phyloP scores from a whole-genome alignment of 2,888 invertebrate species.

The Leptarthrus brevirostris region DNA sequence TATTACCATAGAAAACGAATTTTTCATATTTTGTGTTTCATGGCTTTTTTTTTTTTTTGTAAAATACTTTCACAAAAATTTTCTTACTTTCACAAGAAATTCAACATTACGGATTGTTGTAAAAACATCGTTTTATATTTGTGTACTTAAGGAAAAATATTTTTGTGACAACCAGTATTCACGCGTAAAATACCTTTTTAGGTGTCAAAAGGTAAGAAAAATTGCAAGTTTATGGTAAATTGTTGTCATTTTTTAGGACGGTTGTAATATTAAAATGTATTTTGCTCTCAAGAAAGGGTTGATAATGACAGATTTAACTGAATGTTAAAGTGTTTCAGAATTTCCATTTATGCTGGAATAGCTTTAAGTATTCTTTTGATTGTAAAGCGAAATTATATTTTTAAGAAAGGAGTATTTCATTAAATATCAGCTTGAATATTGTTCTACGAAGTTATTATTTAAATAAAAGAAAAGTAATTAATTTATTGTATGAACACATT shows the following conservation, averaged over 20 bases:
- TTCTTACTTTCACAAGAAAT: too few relatives aligned
- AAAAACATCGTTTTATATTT: constrained; percentile 14
- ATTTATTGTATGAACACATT: too few relatives aligned
- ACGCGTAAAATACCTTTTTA: neutral
- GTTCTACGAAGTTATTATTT: too few relatives aligned
- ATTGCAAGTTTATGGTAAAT: constrained; percentile 35
- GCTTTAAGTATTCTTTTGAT: too few relatives aligned
- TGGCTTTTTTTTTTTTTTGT: neutral
- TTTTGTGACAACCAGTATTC: too few relatives aligned
- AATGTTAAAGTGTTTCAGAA: too few relatives aligned
- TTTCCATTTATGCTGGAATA: too few relatives aligned
- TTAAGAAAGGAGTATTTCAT: too few relatives aligned
- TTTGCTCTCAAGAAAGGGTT: constrained; percentile 17
- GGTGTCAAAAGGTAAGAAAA: constrained; percentile 14
- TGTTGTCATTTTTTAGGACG: neutral
- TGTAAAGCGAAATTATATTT: too few relatives aligned
- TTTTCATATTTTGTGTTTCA: constrained; percentile 24
- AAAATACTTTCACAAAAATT: neutral
- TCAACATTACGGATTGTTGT: constrained; percentile 7
- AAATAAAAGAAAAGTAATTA: too few relatives aligned
- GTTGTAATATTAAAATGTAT: constrained; percentile 23
- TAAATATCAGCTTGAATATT: too few relatives aligned
- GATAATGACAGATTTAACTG: too few relatives aligned
- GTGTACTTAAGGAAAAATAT: neutral
- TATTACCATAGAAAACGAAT: constrained; percentile 38